Evolutionary conservation across 2,888 invertebrate species (phyloP).

Genomic region (Parelbella ahira): DNA sequence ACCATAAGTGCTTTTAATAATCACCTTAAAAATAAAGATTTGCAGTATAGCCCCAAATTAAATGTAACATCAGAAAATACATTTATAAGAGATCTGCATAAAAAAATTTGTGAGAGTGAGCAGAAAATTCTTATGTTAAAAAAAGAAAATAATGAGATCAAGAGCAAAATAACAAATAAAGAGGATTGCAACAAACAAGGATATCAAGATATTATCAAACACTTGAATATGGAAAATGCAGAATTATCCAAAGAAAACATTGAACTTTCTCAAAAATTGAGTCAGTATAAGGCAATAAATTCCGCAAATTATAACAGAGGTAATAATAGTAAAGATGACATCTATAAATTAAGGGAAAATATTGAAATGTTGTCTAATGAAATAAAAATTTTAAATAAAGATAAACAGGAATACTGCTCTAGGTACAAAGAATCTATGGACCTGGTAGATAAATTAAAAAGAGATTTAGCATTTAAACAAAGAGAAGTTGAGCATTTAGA

Average conservation of each 20-base stretch:
- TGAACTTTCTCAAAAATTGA: constrained; percentile 56
- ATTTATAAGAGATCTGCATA: constrained; percentile 64
- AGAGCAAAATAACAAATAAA: constrained; percentile 39
- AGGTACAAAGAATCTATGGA: constrained; percentile 61
- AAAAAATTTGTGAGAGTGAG: constrained; percentile 70
- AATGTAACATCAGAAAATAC: constrained; percentile 40
- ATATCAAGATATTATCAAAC: constrained; percentile 65
- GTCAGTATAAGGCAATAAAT: constrained; percentile 53
- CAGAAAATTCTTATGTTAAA: constrained; percentile 69
- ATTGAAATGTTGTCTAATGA: constrained; percentile 54
- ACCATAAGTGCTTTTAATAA: constrained; percentile 58
- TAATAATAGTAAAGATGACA: constrained; percentile 46
- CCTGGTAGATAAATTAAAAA: constrained; percentile 60
- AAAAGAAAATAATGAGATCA: constrained; percentile 70
- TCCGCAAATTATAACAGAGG: constrained; percentile 44
- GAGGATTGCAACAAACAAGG: constrained; percentile 54
- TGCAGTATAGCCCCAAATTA: constrained; percentile 34
- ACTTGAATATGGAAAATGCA: constrained; percentile 67
- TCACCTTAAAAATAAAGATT: constrained; percentile 51
- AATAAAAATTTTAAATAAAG: constrained; percentile 54
- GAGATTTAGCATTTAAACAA: constrained; percentile 63
- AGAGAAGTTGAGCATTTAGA: constrained; percentile 64
- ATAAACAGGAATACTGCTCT: constrained; percentile 64
- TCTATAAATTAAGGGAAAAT: constrained; percentile 52
- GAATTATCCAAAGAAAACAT: constrained; percentile 72